Evolutionary conservation across 1,140 invertebrate genomes (phyloP), one percentile per base, ranked within the genome.

Genomic region (Drosophila athabasca): DNA sequence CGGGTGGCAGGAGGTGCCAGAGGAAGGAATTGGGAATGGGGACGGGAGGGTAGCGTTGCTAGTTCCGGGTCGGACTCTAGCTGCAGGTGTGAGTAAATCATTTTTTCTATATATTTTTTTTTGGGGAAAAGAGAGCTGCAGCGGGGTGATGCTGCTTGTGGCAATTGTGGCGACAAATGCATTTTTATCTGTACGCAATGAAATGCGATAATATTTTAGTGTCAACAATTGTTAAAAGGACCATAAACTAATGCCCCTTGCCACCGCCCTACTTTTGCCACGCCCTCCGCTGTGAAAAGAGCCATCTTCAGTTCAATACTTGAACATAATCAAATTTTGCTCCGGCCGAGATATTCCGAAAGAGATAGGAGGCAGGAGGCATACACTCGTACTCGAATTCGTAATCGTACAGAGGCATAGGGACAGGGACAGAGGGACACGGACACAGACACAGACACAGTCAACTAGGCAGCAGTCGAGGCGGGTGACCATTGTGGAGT

Each of bases 181-280:
- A 89, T 90, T 90, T 90, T 88, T 90, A 89, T 88, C 74, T 88
- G 77, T 52, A 89, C 74, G 83, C 88, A 90, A 90, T 90, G 88
- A 90, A 90, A 90, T 90, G 81, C 84, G 81, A 90, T 90, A 90
- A 90, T 90, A 90, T 90, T 90, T 90, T 90, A 90, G 81, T 90
- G 90, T 90, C 90, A 90, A 90, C 88, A 90, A 90, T 90, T 90
- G 90, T 90, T 90, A 90, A 84, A 90, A 90, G 79, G 66, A 78
- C 80, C 90, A 91, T 91, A 90, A 91, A 91, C 87, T 88, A 90
- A 87, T 83, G 82, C 90, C 72, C 35, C 41, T 31, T 31, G 60
- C 49, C n/a, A n/a, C 1, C 17, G 17, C 1, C 49, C 49, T 44
- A 24, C 22, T 39, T 29, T 31, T 39, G 50, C 49, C 71, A 60